Percentiles rank a stretch among this genome's conserved stretches.
Evolutionary conservation across 2,888 invertebrate genomes (phyloP).

Genomic region (Orthosia gothica): DNA sequence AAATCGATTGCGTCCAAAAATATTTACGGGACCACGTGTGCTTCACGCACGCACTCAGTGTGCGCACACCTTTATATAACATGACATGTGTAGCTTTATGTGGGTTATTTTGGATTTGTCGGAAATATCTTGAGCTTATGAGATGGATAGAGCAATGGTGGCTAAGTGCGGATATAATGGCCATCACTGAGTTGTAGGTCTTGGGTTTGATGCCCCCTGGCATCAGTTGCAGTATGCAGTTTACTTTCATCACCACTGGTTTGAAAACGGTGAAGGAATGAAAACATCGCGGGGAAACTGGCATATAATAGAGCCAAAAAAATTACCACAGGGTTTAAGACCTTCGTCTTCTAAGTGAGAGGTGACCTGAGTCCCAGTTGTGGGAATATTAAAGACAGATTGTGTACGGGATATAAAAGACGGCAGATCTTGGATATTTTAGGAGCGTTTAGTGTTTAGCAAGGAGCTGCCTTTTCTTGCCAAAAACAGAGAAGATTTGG

Average conservation of each 20-base stretch:
- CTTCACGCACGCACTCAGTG: constrained; percentile 69
- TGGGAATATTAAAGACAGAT: not conserved
- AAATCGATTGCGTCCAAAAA: constrained; percentile 92
- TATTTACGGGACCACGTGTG: constrained; percentile 90
- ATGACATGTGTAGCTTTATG: constrained; percentile 49
- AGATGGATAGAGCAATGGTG: not conserved
- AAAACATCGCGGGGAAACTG: not conserved
- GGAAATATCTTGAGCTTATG: constrained; percentile 16
- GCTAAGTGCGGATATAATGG: too few species aligned
- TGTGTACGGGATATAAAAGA: not conserved
- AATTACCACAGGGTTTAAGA: too few species aligned
- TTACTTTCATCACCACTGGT: not conserved
- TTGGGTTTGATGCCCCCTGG: not conserved
- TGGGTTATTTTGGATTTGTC: constrained; percentile 48
- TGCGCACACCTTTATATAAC: constrained; percentile 73
- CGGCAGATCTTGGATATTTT: too few species aligned
- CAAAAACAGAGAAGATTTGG: not conserved
- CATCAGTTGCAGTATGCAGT: not conserved
- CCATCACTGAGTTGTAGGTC: not conserved
- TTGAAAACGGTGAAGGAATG: not conserved
- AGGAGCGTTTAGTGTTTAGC: too few species aligned
- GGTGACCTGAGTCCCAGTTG: not conserved
- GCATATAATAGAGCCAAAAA: too few species aligned
- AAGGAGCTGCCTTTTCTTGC: too few species aligned
- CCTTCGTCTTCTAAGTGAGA: too few species aligned